Evolutionary conservation across 2,113 vertebrate species (phyloP).

Genomic region (Tichodroma muraria): DNA sequence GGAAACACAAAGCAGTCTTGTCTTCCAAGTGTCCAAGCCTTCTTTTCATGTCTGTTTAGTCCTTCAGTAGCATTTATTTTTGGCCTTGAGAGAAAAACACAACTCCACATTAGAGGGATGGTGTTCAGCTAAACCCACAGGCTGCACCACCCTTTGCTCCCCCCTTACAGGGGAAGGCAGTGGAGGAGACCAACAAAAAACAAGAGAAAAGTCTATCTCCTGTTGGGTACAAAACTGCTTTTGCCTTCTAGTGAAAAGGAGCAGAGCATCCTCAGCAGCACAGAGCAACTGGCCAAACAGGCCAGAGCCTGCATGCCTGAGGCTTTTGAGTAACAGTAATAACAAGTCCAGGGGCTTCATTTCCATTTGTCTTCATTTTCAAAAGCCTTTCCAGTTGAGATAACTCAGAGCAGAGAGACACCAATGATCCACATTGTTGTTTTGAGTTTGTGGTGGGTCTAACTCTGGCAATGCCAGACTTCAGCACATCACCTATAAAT

Average conservation of each 20-base stretch:
- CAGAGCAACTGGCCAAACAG: not conserved
- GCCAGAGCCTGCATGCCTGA: not conserved
- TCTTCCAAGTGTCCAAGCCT: slow-evolving; percentile 42
- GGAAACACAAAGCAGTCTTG: slow-evolving; percentile 54
- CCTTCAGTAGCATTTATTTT: slow-evolving; percentile 40
- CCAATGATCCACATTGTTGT: fast-evolving
- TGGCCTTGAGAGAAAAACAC: slow-evolving; percentile 14
- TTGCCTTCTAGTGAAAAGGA: slow-evolving; percentile 23
- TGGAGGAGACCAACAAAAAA: not conserved
- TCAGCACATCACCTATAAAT: not conserved
- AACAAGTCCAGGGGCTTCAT: not conserved
- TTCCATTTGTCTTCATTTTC: not conserved
- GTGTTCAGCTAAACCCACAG: not conserved
- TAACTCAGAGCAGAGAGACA: not conserved
- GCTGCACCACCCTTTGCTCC: not conserved
- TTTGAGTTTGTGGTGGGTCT: not conserved
- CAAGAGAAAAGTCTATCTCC: not conserved
- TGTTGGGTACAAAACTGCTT: not conserved
- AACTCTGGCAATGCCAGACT: not conserved
- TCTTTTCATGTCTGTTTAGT: slow-evolving; percentile 39
- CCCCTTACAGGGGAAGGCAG: not conserved
- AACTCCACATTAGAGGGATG: slow-evolving; percentile 23
- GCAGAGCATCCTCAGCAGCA: not conserved
- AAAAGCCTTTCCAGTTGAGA: not conserved
- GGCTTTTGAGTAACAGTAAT: not conserved